These are phyloP conservation scores for Sorex araneus DNA, from an alignment of 2,113 vertebrate species.

Conservation along the genomic window DNA sequence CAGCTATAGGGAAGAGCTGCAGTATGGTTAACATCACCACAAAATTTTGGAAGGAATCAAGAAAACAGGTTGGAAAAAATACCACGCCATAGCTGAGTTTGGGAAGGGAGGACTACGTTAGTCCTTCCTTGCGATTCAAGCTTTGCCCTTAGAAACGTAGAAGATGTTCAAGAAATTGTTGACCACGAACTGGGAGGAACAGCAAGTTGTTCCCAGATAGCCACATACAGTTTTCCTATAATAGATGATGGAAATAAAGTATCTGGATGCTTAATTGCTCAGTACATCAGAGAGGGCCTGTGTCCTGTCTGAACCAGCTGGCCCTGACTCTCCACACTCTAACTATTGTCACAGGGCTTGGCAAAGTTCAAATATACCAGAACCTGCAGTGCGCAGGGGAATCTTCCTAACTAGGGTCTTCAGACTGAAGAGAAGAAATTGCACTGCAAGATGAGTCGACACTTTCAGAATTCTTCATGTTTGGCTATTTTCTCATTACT, in stretches of 20 bases:
- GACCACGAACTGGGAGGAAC: too few species aligned
- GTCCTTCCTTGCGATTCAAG: too few species aligned
- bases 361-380: slow-evolving; percentile 90
- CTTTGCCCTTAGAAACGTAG: too few species aligned
- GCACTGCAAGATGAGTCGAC: slow-evolving; percentile 94
- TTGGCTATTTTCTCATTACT: slow-evolving; percentile 92
- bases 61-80: slow-evolving; percentile 93
- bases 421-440: slow-evolving; percentile 89
- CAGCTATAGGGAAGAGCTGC: too few species aligned
- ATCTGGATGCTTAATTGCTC: slow-evolving; percentile 71
- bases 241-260: too few species aligned
- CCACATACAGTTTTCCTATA: too few species aligned
- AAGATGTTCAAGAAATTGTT: too few species aligned
- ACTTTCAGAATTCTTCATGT: slow-evolving; percentile 92
- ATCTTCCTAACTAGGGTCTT: slow-evolving; percentile 92
- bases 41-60: too few species aligned
- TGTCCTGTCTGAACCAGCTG: too few species aligned
- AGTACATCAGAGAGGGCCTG: slow-evolving; percentile 94
- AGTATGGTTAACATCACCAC: too few species aligned
- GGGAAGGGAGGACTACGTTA: too few species aligned
- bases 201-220: too few species aligned
- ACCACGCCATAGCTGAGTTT: slow-evolving; percentile 90
- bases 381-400: slow-evolving; percentile 93
- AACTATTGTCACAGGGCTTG: neutral
- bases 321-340: slow-evolving; percentile 81